phyloP scores from a whole-genome alignment of 2,797 vertebrate species.

The Rhabdomys pumilio region DNA sequence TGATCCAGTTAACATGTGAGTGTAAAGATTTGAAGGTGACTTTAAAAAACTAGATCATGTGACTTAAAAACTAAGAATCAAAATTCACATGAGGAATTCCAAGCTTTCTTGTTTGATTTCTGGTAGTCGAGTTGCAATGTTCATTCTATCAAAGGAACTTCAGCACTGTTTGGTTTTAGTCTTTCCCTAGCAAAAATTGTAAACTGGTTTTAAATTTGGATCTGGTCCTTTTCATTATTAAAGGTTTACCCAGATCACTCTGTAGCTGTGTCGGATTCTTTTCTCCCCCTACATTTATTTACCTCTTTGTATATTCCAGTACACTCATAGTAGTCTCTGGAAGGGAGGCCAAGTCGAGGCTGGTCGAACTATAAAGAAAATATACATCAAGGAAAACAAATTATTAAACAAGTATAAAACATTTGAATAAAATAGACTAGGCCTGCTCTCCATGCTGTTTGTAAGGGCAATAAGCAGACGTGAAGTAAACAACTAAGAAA shows the following conservation, averaged over 20 bases:
- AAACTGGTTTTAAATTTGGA: neutral
- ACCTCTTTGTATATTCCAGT: conserved; percentile 95
- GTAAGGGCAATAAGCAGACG: neutral
- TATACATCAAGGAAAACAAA: conserved; percentile 61
- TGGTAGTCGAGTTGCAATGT: neutral
- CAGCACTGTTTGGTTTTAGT: neutral
- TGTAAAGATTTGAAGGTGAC: neutral
- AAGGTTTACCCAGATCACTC: neutral
- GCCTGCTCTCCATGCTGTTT: neutral
- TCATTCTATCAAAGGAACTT: neutral
- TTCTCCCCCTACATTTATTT: conserved; percentile 53
- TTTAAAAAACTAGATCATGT: conserved; percentile 23
- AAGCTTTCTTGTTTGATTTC: conserved; percentile 10
- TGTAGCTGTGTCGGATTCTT: neutral
- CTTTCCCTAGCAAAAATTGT: neutral
- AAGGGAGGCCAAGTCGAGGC: conserved; percentile 94
- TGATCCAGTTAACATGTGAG: neutral
- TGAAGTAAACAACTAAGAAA: neutral
- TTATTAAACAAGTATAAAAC: conserved; percentile 8
- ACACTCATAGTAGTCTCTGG: conserved; percentile 96
- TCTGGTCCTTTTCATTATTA: conserved; percentile 12
- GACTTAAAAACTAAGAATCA: conserved; percentile 49
- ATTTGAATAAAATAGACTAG: neutral
- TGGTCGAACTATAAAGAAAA: conserved; percentile 94
- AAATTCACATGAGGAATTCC: conserved; percentile 11